Evolutionary conservation across 2,113 vertebrate species (phyloP).

Genomic region (Prochilodus magdalenae): DNA sequence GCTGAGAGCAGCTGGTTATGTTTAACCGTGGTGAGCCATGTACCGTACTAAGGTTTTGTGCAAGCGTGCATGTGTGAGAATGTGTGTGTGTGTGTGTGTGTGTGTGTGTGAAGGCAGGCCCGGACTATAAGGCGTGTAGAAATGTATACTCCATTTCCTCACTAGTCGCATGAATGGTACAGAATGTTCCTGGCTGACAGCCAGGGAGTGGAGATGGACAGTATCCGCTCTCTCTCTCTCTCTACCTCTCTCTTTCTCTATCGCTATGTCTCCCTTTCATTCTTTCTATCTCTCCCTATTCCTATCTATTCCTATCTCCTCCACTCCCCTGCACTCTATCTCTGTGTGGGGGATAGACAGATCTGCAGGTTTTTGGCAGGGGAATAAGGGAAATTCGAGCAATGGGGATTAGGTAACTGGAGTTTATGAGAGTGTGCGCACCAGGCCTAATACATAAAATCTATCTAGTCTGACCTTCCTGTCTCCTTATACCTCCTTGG

Average conservation of each 20-base stretch:
- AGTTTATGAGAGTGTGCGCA: conserved; percentile 34
- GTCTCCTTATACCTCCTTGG: conserved; percentile 9
- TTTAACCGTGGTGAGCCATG: conserved; percentile 80
- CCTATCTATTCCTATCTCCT: conserved; percentile 19
- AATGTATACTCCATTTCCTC: conserved; percentile 76
- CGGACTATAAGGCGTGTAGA: conserved; percentile 72
- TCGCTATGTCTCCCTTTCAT: background rate
- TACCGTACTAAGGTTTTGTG: conserved; percentile 64
- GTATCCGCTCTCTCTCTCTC: background rate
- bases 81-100: background rate
- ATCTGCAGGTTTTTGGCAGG: conserved; percentile 40
- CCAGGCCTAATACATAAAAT: conserved; percentile 35
- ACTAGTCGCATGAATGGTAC: conserved; percentile 80
- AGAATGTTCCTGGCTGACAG: conserved; percentile 83
- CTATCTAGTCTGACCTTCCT: conserved; percentile 36
- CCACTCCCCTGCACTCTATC: background rate
- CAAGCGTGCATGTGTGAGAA: conserved; percentile 12
- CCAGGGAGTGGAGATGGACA: conserved; percentile 67
- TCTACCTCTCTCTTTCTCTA: background rate
- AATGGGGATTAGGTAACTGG: conserved; percentile 44
- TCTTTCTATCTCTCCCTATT: background rate
- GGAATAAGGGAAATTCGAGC: conserved; percentile 31
- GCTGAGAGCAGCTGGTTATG: conserved; percentile 74
- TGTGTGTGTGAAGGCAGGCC: conserved; percentile 62
- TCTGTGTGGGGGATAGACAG: conserved; percentile 22